Evolutionary conservation across 1,140 invertebrate species (phyloP).

Genomic region (Diorhabda elongata): DNA sequence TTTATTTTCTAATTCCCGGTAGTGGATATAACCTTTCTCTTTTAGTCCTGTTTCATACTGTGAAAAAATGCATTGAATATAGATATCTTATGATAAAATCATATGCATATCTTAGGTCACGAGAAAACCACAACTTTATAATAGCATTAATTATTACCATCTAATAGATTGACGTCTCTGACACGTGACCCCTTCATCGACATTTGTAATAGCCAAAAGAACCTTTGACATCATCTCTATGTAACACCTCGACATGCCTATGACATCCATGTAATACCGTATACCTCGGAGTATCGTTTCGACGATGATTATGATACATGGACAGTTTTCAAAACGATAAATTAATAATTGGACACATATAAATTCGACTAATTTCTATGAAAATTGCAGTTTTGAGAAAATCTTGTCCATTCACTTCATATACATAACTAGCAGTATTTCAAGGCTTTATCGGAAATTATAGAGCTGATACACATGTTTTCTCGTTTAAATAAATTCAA

Average conservation of each 20-base stretch:
- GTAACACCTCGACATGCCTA: slow-evolving; percentile 1
- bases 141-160: neutral
- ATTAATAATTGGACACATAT: neutral
- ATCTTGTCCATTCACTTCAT: too few relatives aligned
- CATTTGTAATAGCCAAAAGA: neutral
- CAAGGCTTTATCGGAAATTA: too few relatives aligned
- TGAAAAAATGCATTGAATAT: too few relatives aligned
- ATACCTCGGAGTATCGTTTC: neutral
- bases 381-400: too few relatives aligned
- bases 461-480: too few relatives aligned
- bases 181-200: slow-evolving; percentile 1
- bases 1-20: too few relatives aligned
- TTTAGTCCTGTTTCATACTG: too few relatives aligned
- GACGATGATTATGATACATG: neutral
- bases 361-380: neutral
- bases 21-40: too few relatives aligned
- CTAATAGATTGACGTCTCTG: neutral
- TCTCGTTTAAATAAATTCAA: too few relatives aligned
- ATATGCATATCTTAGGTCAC: neutral
- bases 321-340: neutral
- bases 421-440: too few relatives aligned
- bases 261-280: neutral
- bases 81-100: too few relatives aligned
- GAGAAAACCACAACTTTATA: neutral
- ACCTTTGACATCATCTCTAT: neutral